These are phyloP conservation scores for Sebastes fasciatus DNA, from an alignment of 2,113 vertebrate genomes.

Conservation along the genomic window DNA sequence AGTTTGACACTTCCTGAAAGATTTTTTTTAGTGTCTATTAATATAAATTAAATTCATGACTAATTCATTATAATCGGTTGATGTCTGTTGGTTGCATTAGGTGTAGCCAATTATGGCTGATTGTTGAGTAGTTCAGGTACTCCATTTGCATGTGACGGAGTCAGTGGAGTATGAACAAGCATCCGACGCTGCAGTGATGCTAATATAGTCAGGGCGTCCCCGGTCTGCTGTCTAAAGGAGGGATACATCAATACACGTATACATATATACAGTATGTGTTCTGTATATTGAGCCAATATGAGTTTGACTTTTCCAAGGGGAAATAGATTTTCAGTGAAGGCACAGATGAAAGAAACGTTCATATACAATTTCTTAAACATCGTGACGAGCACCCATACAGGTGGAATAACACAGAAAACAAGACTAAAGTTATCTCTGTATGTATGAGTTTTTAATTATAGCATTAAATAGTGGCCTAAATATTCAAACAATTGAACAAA, in stretches of 20 bases:
- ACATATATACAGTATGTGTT: no score
- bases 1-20: slow-evolving; percentile 56
- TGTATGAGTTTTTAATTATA: background rate
- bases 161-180: slow-evolving; percentile 58
- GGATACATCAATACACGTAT: slow-evolving; percentile 1
- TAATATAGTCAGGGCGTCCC: slow-evolving; percentile 29
- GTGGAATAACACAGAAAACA: background rate
- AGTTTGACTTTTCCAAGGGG: background rate
- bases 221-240: background rate
- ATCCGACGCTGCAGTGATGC: slow-evolving; percentile 53
- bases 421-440: background rate
- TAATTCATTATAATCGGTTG: slow-evolving; percentile 62
- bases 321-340: no score
- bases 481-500: background rate
- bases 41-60: slow-evolving; percentile 65
- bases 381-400: no score
- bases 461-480: background rate
- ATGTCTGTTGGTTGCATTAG: slow-evolving; percentile 64
- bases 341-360: no score
- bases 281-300: background rate
- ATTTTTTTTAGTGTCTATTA: slow-evolving; percentile 41
- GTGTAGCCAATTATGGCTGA: slow-evolving; percentile 69
- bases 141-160: slow-evolving; percentile 54
- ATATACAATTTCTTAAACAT: no score
- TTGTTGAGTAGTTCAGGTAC: slow-evolving; percentile 58